phyloP scores from a whole-genome alignment of 2,113 vertebrate genomes.

The Nothobranchius kuhntae region DNA sequence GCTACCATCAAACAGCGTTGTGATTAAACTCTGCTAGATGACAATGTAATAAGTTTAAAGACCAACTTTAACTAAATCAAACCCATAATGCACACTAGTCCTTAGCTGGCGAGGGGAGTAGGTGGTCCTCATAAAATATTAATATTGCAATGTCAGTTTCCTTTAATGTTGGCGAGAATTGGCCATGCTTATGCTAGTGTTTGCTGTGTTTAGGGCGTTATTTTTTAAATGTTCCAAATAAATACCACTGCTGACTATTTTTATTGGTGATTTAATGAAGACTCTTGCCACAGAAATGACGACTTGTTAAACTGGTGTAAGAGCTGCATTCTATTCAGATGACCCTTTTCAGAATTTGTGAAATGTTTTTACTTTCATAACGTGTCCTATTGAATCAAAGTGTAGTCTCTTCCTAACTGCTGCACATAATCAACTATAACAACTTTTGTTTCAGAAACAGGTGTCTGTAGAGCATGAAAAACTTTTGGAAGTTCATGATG shows the following conservation, averaged over 20 bases:
- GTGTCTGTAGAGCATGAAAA: not conserved
- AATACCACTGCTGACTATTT: too few species aligned
- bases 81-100: too few species aligned
- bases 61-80: too few species aligned
- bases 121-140: not conserved
- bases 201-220: too few species aligned
- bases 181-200: too few species aligned
- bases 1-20: not conserved
- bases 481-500: not conserved
- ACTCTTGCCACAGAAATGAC: too few species aligned
- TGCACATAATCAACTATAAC: not conserved
- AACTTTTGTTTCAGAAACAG: not conserved
- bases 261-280: too few species aligned
- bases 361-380: not conserved
- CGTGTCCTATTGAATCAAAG: not conserved
- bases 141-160: not conserved
- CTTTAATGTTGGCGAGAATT: too few species aligned
- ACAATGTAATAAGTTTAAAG: too few species aligned
- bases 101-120: too few species aligned
- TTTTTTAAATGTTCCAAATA: too few species aligned
- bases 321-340: not conserved
- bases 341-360: not conserved
- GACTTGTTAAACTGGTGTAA: not conserved
- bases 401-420: too few species aligned
- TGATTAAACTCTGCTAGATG: not conserved